phyloP scores from a whole-genome alignment of 1,140 invertebrate genomes.

The Subanguina moxae region DNA sequence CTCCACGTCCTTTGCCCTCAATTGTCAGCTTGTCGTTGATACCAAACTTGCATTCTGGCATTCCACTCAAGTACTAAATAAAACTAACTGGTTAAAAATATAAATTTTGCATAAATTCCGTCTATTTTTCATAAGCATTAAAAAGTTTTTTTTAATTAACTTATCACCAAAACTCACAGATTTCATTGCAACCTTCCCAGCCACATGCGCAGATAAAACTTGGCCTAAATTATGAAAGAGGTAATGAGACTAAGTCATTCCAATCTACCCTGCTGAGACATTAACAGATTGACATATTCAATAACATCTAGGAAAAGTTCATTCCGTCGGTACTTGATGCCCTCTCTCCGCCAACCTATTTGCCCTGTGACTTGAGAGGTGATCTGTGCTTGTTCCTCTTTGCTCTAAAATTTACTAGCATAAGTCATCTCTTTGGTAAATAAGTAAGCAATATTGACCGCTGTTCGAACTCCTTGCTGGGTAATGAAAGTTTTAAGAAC shows the following conservation, averaged over 20 bases:
- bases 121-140: too few species aligned
- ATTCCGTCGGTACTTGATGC: slow-evolving; percentile 97
- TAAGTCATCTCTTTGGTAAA: slow-evolving; percentile 11
- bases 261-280: slow-evolving; percentile 90
- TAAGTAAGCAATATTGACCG: slow-evolving; percentile 52
- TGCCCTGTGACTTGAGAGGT: slow-evolving; percentile 95
- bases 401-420: slow-evolving; percentile 68
- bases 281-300: slow-evolving; percentile 96
- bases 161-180: too few species aligned
- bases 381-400: slow-evolving; percentile 98
- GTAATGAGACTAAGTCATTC: background rate
- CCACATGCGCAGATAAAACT: slow-evolving; percentile 95
- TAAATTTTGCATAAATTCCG: too few species aligned
- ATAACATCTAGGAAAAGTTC: slow-evolving; percentile 97
- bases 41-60: slow-evolving; percentile 99
- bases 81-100: too few species aligned
- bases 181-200: slow-evolving; percentile 99
- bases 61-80: slow-evolving; percentile 81
- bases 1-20: slow-evolving; percentile 84
- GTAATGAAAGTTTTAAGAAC: slow-evolving; percentile 99
- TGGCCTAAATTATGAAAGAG: slow-evolving; percentile 70
- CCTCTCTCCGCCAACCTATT: slow-evolving; percentile 98
- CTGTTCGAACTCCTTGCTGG: slow-evolving; percentile 95
- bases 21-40: slow-evolving; percentile 99
- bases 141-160: too few species aligned